Base-by-base conservation (phyloP, 2,113 vertebrate species). In the Quiscalus mexicanus region DNA sequence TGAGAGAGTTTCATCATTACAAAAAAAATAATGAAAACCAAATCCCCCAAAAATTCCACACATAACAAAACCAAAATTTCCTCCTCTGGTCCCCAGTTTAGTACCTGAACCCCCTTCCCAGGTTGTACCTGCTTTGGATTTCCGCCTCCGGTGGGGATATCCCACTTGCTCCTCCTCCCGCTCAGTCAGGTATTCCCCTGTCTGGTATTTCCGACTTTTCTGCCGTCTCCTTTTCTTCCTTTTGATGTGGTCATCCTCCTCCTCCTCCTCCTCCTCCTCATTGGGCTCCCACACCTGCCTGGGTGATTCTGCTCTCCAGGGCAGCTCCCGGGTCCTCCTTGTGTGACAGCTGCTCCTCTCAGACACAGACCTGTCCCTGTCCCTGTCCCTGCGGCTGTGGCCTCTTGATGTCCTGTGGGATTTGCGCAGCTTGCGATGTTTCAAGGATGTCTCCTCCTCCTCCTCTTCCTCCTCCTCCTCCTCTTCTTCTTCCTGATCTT, bases 151-250 rank as follows among this genome's bases (percentile, higher is more conserved):
- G 69, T 95, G 92, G 90, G 96, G 91, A 92, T 96, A 76, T 69
- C 97, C 96, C 18, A 96, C 97, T 50, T 95, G 98, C 89, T 98
- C 98, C 75, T 98, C 98, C 84, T 99, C 99, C 67, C 98, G 98
- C 95, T 99, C 99, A 0, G 98, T 99, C 95, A 99, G 93, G 96
- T 99, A 99, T 58, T 99, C 99, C 52, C 99, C 99, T 1, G 98
- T 99, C 97, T 99, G 99, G 90, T 99, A 99, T 91, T 99, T 99
- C 84, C 98, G 98, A 96, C 98, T 99, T 78, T 99, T 99, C 97
- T 99, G 99, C 39, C 99, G 98, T 86, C 98, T 98, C 89, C 99
- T 98, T 82, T 99, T 99, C 98, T 99, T 99, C 80, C 98, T 98
- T 87, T 96, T 98, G 58, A 98, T 62, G 23, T 98, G 98, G 71